A percentile compares a stretch with the other conserved stretches of the same genome.
Conservation (phyloP, 2,113 vertebrate genomes). For the Solea solea region DNA sequence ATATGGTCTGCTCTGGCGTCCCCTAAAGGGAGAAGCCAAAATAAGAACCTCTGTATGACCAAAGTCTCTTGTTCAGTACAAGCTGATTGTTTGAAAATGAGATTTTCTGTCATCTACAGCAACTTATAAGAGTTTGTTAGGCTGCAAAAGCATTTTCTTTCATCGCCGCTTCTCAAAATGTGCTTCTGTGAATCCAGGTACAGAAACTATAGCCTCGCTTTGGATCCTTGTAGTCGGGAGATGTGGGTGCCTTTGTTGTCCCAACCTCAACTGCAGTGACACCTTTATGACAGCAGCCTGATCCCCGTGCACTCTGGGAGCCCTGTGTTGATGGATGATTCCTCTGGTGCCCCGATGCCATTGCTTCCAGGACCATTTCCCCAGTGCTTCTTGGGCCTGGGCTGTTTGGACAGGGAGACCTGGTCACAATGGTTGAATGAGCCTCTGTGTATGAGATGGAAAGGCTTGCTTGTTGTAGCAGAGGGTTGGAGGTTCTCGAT, state of each 20-base stretch:
- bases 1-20: no score
- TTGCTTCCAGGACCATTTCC: conserved; percentile 43
- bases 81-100: neutral
- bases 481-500: conserved; percentile 18
- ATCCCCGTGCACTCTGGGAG: conserved; percentile 51
- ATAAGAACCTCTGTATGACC: no score
- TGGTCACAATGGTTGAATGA: conserved; percentile 46
- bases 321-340: conserved; percentile 63
- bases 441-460: conserved; percentile 47
- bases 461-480: conserved; percentile 5
- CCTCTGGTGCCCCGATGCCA: conserved; percentile 41
- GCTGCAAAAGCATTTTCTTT: conserved; percentile 12
- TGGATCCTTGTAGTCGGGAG: conserved; percentile 35
- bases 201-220: conserved; percentile 18
- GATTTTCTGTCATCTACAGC: neutral
- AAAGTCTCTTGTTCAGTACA: neutral
- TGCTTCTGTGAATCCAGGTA: conserved; percentile 24
- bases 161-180: conserved; percentile 16
- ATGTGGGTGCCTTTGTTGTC: conserved; percentile 57
- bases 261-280: conserved; percentile 30
- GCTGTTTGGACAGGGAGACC: conserved; percentile 57
- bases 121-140: neutral
- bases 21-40: no score
- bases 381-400: conserved; percentile 1
- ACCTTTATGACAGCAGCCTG: conserved; percentile 66